These are phyloP conservation scores for Lampris megalopsis DNA, from an alignment of 2,113 vertebrate species.

Conservation along the genomic window DNA sequence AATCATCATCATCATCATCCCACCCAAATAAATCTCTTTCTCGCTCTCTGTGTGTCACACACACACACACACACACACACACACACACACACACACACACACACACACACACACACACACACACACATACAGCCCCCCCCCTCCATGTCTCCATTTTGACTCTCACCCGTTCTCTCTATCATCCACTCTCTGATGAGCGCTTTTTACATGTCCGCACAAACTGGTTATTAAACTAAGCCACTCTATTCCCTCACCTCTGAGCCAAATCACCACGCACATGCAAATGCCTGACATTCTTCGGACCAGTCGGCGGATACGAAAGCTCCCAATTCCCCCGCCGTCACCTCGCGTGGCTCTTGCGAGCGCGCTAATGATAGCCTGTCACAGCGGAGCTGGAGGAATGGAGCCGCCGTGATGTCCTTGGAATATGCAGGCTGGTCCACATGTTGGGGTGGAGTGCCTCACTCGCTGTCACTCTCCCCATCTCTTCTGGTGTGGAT, in stretches of 20 bases:
- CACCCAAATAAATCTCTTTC: too few species aligned
- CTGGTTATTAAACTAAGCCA: constrained; percentile 79
- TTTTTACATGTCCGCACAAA: constrained; percentile 78
- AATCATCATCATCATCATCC: too few species aligned
- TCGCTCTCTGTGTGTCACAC: too few species aligned
- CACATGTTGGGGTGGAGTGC: constrained; percentile 56
- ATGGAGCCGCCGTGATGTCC: constrained; percentile 76
- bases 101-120: constrained; percentile 14
- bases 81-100: constrained; percentile 15
- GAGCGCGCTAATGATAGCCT: constrained; percentile 82
- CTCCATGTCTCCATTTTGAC: constrained; percentile 32
- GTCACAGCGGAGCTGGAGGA: constrained; percentile 72
- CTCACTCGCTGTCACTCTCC: constrained; percentile 53
- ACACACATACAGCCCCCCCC: not conserved
- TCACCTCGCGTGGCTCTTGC: constrained; percentile 75
- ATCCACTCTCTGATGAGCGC: constrained; percentile 71
- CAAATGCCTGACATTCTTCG: constrained; percentile 61
- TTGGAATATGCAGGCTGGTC: constrained; percentile 75
- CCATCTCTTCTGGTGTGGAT: constrained; percentile 36
- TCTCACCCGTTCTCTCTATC: constrained; percentile 60
- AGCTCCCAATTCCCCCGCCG: constrained; percentile 80
- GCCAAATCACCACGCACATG: constrained; percentile 77
- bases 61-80: not conserved
- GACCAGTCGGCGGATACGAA: constrained; percentile 78
- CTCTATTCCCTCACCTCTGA: constrained; percentile 78